Evolutionary conservation across 2,888 invertebrate genomes (phyloP).

Genomic region (Odiellus spinosus): DNA sequence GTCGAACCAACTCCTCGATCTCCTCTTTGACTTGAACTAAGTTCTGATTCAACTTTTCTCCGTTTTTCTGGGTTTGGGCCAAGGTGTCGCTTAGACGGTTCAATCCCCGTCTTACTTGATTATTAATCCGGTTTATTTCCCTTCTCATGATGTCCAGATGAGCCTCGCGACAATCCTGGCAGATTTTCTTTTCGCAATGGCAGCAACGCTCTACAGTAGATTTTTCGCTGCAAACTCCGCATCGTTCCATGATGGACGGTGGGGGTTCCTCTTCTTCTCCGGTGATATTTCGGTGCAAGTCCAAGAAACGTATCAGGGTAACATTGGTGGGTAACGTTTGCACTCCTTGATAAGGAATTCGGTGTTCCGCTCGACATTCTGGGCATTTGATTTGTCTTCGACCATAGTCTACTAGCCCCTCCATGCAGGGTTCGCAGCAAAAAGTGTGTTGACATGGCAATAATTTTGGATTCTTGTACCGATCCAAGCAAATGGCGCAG

Average conservation of each 20-base stretch:
- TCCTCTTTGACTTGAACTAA: conserved; percentile 79
- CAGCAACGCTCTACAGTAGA: conserved; percentile 72
- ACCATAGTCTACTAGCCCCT: conserved; percentile 87
- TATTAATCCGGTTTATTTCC: conserved; percentile 61
- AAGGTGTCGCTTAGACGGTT: conserved; percentile 76
- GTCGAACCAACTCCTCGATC: conserved; percentile 62
- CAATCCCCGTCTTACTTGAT: conserved; percentile 46
- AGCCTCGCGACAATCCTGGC: conserved; percentile 80
- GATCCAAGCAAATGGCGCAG: conserved; percentile 94
- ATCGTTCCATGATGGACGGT: conserved; percentile 36
- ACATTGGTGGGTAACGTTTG: conserved; percentile 92
- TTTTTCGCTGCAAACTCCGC: conserved; percentile 83
- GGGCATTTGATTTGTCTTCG: conserved; percentile 92
- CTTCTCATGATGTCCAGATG: conserved; percentile 89
- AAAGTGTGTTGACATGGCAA: conserved; percentile 99
- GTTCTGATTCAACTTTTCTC: conserved; percentile 70
- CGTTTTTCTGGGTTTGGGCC: conserved; percentile 60
- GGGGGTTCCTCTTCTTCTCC: conserved; percentile 22
- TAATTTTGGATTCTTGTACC: conserved; percentile 93
- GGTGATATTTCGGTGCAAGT: conserved; percentile 71
- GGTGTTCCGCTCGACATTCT: conserved; percentile 91
- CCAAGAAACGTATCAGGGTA: conserved; percentile 82
- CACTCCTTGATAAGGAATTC: conserved; percentile 86
- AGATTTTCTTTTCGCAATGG: conserved; percentile 94
- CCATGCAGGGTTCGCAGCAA: conserved; percentile 97